Evolutionary conservation across 1,140 invertebrate genomes (phyloP).

Genomic region (Arctopsyche grandis): DNA sequence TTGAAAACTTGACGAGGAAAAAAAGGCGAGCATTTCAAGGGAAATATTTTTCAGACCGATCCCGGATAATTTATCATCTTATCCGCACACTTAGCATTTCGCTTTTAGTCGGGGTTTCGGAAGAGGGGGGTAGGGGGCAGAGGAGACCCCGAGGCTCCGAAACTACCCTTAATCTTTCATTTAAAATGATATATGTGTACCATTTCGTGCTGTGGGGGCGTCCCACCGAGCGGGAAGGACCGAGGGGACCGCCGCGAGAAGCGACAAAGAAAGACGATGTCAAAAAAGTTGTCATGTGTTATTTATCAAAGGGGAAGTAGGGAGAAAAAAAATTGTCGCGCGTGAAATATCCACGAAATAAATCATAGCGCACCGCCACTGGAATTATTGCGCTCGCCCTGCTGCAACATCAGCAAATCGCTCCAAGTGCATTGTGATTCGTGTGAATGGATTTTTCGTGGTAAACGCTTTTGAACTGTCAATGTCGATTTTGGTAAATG

Average conservation of each 20-base stretch:
- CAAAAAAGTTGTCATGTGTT: slow-evolving; percentile 55
- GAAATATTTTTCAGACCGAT: slow-evolving; percentile 38
- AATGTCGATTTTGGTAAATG: background rate
- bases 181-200: slow-evolving; percentile 54
- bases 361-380: slow-evolving; percentile 37
- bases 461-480: background rate
- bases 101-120: slow-evolving; percentile 38
- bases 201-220: slow-evolving; percentile 44
- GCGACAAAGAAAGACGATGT: slow-evolving; percentile 52
- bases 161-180: slow-evolving; percentile 55
- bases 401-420: too few relatives aligned
- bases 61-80: slow-evolving; percentile 51
- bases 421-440: background rate
- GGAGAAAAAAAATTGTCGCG: slow-evolving; percentile 27
- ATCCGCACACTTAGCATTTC: slow-evolving; percentile 52
- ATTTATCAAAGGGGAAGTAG: slow-evolving; percentile 47
- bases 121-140: background rate
- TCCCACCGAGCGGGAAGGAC: slow-evolving; percentile 30
- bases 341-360: slow-evolving; percentile 51
- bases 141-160: slow-evolving; percentile 25
- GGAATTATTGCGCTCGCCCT: background rate
- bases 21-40: background rate
- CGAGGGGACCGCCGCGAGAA: slow-evolving; percentile 25
- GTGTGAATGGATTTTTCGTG: background rate
- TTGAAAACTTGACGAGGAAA: background rate